Percentiles rank a stretch among this genome's conserved stretches.
phyloP scores from a whole-genome alignment of 2,113 vertebrate genomes.

The Cephalopholis sonnerati region DNA sequence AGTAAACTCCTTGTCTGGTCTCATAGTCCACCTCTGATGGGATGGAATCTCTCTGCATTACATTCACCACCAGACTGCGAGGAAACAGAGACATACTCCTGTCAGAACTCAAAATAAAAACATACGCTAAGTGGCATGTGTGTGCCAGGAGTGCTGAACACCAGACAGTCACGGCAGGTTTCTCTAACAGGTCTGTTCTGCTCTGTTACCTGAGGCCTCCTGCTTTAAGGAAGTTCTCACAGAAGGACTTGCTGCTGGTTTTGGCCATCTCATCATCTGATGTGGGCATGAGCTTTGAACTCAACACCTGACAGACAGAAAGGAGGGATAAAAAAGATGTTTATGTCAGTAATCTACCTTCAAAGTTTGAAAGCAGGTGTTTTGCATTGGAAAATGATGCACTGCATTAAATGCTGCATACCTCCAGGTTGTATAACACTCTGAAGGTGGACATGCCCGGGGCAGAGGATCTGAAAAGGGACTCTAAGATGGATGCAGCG shows the following conservation, averaged over 20 bases:
- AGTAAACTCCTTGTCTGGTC: conserved; percentile 98
- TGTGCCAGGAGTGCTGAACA: not conserved
- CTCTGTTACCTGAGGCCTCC: conserved; percentile 92
- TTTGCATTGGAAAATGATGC: not conserved
- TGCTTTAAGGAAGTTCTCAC: conserved; percentile 98
- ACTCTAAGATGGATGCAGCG: conserved; percentile 95
- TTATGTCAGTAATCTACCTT: not conserved
- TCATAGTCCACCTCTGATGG: conserved; percentile 99
- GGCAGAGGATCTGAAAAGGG: conserved; percentile 95
- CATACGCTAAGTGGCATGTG: not conserved
- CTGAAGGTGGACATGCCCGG: conserved; percentile 99
- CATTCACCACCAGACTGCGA: conserved; percentile 96
- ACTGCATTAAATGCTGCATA: conserved; percentile 57
- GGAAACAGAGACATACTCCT: not conserved
- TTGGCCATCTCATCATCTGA: conserved; percentile 99
- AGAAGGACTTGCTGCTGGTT: conserved; percentile 98
- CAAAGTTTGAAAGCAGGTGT: not conserved
- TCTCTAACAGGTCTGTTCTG: not conserved
- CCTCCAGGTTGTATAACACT: conserved; percentile 98
- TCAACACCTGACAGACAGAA: conserved; percentile 90
- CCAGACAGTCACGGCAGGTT: not conserved
- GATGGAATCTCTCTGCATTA: conserved; percentile 99
- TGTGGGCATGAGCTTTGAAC: conserved; percentile 99
- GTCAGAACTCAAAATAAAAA: conserved; percentile 29
- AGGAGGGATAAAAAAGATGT: not conserved